These are phyloP conservation scores for Drosophila rellima DNA, from an alignment of 2,888 invertebrate species.

Conservation along the genomic window DNA sequence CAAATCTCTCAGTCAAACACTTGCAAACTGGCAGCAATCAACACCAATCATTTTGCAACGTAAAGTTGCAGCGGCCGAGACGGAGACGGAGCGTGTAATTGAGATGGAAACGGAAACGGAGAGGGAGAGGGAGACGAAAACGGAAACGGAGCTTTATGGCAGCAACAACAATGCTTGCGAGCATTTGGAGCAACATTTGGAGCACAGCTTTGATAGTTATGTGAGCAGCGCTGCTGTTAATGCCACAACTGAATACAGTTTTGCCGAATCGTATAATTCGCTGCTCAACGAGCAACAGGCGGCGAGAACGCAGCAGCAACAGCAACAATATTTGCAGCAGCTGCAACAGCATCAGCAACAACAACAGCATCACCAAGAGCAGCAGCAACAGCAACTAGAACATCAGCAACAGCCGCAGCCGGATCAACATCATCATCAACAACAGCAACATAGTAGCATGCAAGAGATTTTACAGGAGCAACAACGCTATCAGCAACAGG, in stretches of 20 bases:
- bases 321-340: conserved; percentile 32
- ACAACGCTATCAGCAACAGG: conserved; percentile 84
- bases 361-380: conserved; percentile 74
- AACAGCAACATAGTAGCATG: conserved; percentile 60
- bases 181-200: conserved; percentile 39
- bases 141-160: conserved; percentile 6
- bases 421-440: conserved; percentile 77
- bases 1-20: conserved; percentile 44
- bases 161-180: conserved; percentile 21
- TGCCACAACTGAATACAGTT: conserved; percentile 73
- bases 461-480: conserved; percentile 82
- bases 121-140: background rate
- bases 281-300: conserved; percentile 74
- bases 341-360: conserved; percentile 27
- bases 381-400: conserved; percentile 29
- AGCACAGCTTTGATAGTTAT: conserved; percentile 47
- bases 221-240: conserved; percentile 40
- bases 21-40: conserved; percentile 37
- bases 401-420: conserved; percentile 80
- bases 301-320: conserved; percentile 47
- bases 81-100: conserved; percentile 6
- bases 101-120: conserved; percentile 13
- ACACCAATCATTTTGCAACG: conserved; percentile 24
- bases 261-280: conserved; percentile 85
- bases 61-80: background rate